Evolutionary conservation across 2,113 vertebrate species (phyloP).

Genomic region (Pantherophis guttatus): DNA sequence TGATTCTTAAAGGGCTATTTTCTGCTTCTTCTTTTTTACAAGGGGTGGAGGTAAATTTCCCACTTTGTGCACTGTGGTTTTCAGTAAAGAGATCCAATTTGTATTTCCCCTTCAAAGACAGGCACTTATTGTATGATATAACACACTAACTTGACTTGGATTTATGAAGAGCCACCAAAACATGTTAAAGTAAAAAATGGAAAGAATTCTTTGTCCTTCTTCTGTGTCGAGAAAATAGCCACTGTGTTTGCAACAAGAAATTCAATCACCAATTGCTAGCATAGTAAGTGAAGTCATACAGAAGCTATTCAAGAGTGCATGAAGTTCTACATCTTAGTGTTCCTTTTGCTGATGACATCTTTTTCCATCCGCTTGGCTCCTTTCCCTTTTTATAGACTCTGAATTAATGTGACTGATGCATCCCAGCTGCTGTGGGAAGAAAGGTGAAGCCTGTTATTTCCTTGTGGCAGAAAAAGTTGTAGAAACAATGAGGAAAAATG

Average conservation of each 20-base stretch:
- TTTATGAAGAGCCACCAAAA: constrained; percentile 45
- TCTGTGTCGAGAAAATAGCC: constrained; percentile 21
- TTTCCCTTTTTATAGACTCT: constrained; percentile 20
- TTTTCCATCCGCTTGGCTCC: constrained; percentile 16
- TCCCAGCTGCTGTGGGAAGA: neutral
- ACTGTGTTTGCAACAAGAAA: constrained; percentile 10
- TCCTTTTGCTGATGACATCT: constrained; percentile 32
- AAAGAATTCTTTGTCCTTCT: constrained; percentile 13
- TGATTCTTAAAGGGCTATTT: neutral
- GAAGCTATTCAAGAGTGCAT: constrained; percentile 5
- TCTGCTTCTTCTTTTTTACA: neutral
- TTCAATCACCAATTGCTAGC: constrained; percentile 6
- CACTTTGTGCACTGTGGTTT: neutral
- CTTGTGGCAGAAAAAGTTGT: neutral
- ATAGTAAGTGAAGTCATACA: constrained; percentile 7
- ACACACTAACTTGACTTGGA: constrained; percentile 24
- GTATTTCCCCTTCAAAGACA: neutral
- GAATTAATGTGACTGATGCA: constrained; percentile 31
- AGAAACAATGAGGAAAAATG: neutral
- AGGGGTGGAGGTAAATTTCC: neutral
- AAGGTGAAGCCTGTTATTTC: constrained; percentile 3
- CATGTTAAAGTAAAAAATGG: constrained; percentile 12
- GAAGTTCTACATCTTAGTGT: neutral
- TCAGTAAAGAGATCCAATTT: neutral
- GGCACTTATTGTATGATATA: constrained; percentile 30